Percentiles rank a stretch among this genome's conserved stretches.
Conservation (phyloP, 2,113 vertebrate genomes). For the Plectropomus leopardus region DNA sequence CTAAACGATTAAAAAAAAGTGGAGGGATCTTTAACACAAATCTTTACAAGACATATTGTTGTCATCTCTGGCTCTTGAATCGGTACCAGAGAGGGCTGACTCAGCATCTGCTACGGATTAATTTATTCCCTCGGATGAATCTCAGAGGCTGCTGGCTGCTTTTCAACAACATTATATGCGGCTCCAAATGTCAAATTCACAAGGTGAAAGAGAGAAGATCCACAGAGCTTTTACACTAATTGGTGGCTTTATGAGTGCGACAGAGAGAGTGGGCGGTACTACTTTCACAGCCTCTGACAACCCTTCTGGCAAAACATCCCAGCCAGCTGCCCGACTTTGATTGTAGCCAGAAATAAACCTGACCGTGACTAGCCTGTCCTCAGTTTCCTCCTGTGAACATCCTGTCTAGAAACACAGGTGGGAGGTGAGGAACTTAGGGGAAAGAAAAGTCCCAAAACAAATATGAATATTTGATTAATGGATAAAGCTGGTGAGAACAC, state of each 20-base stretch:
- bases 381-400: conserved; percentile 27
- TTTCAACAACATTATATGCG: conserved; percentile 52
- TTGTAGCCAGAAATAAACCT: conserved; percentile 69
- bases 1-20: not conserved
- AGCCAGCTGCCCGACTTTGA: conserved; percentile 64
- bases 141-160: conserved; percentile 62
- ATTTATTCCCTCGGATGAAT: conserved; percentile 42
- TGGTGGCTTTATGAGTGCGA: conserved; percentile 57
- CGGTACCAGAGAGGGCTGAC: conserved; percentile 22
- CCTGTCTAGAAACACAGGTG: conserved; percentile 24
- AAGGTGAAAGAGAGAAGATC: conserved; percentile 67
- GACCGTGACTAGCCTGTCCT: conserved; percentile 36
- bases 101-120: conserved; percentile 32
- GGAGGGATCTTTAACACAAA: not conserved
- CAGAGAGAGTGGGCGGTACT: conserved; percentile 33
- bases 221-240: conserved; percentile 73
- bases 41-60: not conserved
- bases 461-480: not conserved
- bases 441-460: conserved; percentile 14
- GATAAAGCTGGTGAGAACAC: not conserved
- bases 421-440: not conserved
- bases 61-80: not conserved
- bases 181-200: conserved; percentile 56
- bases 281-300: conserved; percentile 37
- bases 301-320: conserved; percentile 52